These are phyloP conservation scores for Pocillopora meandrina DNA, from an alignment of 92 coral and sea anemone genomes.

Conservation along the genomic window DNA sequence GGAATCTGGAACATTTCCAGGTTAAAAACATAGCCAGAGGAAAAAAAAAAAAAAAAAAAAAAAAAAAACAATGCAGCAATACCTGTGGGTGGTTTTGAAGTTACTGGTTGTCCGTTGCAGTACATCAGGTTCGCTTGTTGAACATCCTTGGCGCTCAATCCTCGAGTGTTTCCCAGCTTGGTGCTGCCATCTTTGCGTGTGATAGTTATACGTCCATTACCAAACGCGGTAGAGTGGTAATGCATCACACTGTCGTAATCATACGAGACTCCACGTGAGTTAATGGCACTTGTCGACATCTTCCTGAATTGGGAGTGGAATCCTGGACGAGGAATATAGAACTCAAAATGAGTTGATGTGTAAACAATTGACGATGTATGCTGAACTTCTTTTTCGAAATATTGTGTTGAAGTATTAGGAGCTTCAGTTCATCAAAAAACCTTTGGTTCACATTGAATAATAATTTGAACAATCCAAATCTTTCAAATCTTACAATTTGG, in stretches of 20 bases:
- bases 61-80: not conserved
- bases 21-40: too few species aligned
- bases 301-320: constrained; percentile 44
- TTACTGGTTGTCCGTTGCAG: constrained; percentile 40
- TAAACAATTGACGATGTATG: too few species aligned
- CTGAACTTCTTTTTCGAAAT: too few species aligned
- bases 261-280: constrained; percentile 60
- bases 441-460: too few species aligned
- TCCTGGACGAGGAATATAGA: constrained; percentile 2
- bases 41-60: too few species aligned
- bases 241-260: constrained; percentile 71
- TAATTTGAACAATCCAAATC: too few species aligned
- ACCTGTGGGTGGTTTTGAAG: constrained; percentile 55
- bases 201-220: constrained; percentile 57
- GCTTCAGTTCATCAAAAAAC: too few species aligned
- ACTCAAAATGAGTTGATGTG: not conserved
- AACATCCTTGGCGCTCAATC: constrained; percentile 68
- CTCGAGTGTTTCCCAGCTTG: constrained; percentile 78
- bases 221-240: constrained; percentile 53
- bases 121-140: constrained; percentile 78
- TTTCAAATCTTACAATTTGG: too few species aligned
- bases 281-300: constrained; percentile 40
- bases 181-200: constrained; percentile 49
- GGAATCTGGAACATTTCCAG: too few species aligned
- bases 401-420: not conserved